phyloP scores from a whole-genome alignment of 2,113 vertebrate genomes.

The Ictalurus furcatus region DNA sequence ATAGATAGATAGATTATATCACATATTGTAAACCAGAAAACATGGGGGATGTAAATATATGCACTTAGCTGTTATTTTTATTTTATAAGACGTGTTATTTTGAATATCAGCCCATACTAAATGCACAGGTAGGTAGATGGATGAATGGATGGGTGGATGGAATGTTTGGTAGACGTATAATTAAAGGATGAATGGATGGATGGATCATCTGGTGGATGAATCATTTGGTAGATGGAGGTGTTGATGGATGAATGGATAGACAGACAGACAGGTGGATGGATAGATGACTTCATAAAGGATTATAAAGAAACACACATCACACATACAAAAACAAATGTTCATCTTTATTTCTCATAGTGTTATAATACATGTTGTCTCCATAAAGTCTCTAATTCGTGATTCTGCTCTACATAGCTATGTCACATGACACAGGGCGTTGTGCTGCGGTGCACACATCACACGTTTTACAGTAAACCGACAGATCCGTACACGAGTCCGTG shows the following conservation, averaged over 20 bases:
- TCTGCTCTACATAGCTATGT: conserved; percentile 54
- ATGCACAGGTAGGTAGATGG: neutral
- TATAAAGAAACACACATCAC: conserved; percentile 13
- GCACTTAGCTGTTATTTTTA: neutral
- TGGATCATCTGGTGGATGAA: neutral
- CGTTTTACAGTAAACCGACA: conserved; percentile 82
- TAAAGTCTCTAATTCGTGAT: conserved; percentile 50
- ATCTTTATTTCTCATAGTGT: conserved; percentile 54
- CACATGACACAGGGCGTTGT: conserved; percentile 79
- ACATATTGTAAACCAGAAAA: no score
- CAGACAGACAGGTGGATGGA: neutral
- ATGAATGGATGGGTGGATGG: neutral
- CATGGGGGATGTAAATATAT: neutral
- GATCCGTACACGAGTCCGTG: conserved; percentile 84
- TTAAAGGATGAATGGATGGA: neutral
- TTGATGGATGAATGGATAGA: neutral
- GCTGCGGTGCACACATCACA: conserved; percentile 78
- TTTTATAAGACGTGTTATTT: no score
- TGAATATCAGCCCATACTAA: no score
- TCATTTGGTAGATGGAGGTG: neutral
- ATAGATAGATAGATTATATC: neutral
- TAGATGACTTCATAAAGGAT: neutral
- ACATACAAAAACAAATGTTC: conserved; percentile 48
- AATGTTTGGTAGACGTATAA: neutral
- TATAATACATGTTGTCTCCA: conserved; percentile 51